Evolutionary conservation across 2,888 invertebrate species (phyloP), one percentile per base, ranked within the genome.

Genomic region (Drosophila subquinaria): DNA sequence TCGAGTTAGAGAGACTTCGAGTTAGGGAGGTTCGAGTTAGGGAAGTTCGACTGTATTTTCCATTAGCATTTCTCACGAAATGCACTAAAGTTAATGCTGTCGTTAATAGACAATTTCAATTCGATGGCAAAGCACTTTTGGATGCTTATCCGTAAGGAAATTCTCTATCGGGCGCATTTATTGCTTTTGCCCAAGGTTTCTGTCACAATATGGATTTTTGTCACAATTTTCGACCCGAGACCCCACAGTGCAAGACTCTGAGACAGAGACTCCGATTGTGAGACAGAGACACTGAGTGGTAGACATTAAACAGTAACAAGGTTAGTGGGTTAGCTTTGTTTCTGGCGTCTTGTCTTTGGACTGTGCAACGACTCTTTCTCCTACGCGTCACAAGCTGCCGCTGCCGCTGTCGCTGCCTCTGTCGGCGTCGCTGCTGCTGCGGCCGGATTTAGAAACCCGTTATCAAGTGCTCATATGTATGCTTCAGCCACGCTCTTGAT

Each of bases 261-360:
- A 20, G 48, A 50, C 60, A 40, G 17, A 47, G 9, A 47, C 47
- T n/a, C 27, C 27, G 47, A 47, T 27, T 23, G 11, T 11, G 13
- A 53, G 48, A 33, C 43, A 33, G 35, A 38, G 43, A 36, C 33
- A 6, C 50, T 33, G 45, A 30, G 33, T 33, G 52, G 38, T 30
- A 50, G 67, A 63, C 66, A 55, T 50, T 64, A 55, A 76, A 69
- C 66, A 67, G 81, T 79, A 86, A 86, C 79, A 89, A 89, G 86
- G 86, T 86, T 86, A 86, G 86, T 86, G 86, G 86, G 86, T 86
- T 89, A 86, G 78, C 80, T 68, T 73, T 62, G 80, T 66, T 66
- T 64, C 61, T 64, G 60, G 43, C n/a, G 38, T 52, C 59, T 66
- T 51, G 60, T 57, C 48, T 65, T 23, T 42, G 36, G 17, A n/a